Percentiles rank a stretch among this genome's conserved stretches.
phyloP scores from a whole-genome alignment of 1,140 invertebrate species.

The Cydia fagiglandana region DNA sequence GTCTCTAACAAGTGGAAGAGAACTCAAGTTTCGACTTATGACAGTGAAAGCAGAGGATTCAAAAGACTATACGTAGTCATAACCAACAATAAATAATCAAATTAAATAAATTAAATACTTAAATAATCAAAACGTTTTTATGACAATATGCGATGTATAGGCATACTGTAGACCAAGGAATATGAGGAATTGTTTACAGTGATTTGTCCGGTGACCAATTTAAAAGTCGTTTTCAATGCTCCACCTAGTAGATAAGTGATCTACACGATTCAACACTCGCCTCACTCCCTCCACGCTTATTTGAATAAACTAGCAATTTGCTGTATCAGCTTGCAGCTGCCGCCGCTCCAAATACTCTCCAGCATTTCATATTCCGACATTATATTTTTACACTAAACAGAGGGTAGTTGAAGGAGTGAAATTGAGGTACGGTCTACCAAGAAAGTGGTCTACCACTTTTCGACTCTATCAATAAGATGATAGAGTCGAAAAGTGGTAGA shows the following conservation, averaged over 20 bases:
- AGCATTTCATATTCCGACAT: constrained; percentile 9
- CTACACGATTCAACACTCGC: constrained; percentile 15
- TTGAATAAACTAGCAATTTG: constrained; percentile 32
- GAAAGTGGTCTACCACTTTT: too few relatives aligned
- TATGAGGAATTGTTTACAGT: not conserved
- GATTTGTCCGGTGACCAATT: not conserved
- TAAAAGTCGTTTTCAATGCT: not conserved
- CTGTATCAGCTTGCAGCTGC: constrained; percentile 29
- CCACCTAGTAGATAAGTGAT: not conserved
- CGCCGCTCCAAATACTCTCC: constrained; percentile 12
- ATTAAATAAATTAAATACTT: too few relatives aligned
- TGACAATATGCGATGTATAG: too few relatives aligned
- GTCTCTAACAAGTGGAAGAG: too few relatives aligned
- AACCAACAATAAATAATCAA: too few relatives aligned
- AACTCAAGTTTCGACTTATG: too few relatives aligned
- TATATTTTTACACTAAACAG: constrained; percentile 12
- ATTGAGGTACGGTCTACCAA: too few relatives aligned
- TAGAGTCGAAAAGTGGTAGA: too few relatives aligned
- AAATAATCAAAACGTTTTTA: too few relatives aligned
- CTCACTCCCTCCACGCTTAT: constrained; percentile 15
- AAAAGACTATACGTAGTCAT: too few relatives aligned
- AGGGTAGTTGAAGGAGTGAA: constrained; percentile 25
- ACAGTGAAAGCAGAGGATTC: too few relatives aligned
- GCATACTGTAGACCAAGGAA: not conserved
- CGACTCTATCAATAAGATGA: too few relatives aligned